A percentile compares a stretch with the other conserved stretches of the same genome.
Conservation (phyloP, 2,797 vertebrate genomes). For the Sternotherus odoratus region DNA sequence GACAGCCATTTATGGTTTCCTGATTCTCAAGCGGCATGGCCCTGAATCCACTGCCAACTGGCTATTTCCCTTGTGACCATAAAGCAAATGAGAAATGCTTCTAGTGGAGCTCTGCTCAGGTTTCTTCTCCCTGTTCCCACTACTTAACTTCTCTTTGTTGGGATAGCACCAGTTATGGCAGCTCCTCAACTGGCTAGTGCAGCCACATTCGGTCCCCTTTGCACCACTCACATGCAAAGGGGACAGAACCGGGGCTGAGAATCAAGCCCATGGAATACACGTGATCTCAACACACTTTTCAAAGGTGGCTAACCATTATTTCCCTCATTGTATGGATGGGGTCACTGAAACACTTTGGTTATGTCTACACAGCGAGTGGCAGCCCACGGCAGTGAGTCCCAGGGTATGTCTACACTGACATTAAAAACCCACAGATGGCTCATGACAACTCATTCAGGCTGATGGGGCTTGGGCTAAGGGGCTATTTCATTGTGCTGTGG, state of each 20-base stretch:
- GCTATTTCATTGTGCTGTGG: background rate
- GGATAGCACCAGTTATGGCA: background rate
- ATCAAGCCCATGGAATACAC: background rate
- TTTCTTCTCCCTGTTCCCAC: rapidly evolving
- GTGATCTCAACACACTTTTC: background rate
- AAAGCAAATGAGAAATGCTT: background rate
- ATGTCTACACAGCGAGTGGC: background rate
- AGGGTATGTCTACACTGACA: too few species aligned
- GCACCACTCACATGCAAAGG: background rate
- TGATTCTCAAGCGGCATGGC: too few species aligned
- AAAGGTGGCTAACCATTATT: background rate
- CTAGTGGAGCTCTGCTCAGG: rapidly evolving
- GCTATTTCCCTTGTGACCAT: too few species aligned
- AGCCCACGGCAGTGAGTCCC: background rate
- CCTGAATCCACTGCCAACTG: too few species aligned
- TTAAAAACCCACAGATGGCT: background rate
- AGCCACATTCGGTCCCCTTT: background rate
- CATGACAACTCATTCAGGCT: background rate
- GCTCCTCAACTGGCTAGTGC: rapidly evolving
- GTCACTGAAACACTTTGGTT: background rate
- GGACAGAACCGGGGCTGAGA: background rate
- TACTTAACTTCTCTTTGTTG: rapidly evolving
- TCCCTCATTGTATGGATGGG: background rate
- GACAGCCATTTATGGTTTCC: too few species aligned
- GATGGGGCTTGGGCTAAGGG: too few species aligned